phyloP scores from a whole-genome alignment of 1,140 invertebrate genomes.

The Atopsyche davidsoni region DNA sequence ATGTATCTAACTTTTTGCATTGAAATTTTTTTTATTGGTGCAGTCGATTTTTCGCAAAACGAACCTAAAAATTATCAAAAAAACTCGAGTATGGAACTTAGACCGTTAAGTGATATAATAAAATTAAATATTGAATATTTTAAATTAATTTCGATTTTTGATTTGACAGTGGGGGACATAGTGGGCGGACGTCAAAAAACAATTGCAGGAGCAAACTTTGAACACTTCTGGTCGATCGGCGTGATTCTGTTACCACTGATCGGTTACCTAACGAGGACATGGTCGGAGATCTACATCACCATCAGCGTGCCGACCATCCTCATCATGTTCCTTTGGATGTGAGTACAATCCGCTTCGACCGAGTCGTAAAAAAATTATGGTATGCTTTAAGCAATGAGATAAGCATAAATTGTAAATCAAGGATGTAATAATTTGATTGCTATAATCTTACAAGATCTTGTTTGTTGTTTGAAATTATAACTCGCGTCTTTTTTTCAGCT shows the following conservation, averaged over 20 bases:
- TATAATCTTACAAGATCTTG: neutral
- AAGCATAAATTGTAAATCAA: no score
- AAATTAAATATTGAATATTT: no score
- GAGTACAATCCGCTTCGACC: neutral
- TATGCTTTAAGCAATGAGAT: no score
- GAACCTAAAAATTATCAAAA: no score
- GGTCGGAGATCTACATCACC: slow-evolving; percentile 41
- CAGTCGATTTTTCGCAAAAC: no score
- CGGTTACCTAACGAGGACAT: slow-evolving; percentile 40
- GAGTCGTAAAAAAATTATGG: no score
- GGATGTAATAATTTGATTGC: no score
- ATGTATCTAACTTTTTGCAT: no score
- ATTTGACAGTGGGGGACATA: slow-evolving; percentile 38
- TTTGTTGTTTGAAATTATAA: neutral
- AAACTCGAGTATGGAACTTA: no score
- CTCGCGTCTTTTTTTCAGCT: slow-evolving; percentile 25
- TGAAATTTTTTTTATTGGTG: no score
- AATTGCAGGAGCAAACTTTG: slow-evolving; percentile 38
- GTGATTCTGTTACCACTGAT: slow-evolving; percentile 41
- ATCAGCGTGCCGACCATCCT: slow-evolving; percentile 42
- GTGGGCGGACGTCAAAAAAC: slow-evolving; percentile 38
- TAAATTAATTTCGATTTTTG: no score
- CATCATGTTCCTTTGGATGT: slow-evolving; percentile 38
- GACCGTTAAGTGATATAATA: neutral
- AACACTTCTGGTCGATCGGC: slow-evolving; percentile 45